Percentiles rank a stretch among this genome's conserved stretches.
phyloP scores from a whole-genome alignment of 1,140 invertebrate genomes.

The Marisa cornuarietis region DNA sequence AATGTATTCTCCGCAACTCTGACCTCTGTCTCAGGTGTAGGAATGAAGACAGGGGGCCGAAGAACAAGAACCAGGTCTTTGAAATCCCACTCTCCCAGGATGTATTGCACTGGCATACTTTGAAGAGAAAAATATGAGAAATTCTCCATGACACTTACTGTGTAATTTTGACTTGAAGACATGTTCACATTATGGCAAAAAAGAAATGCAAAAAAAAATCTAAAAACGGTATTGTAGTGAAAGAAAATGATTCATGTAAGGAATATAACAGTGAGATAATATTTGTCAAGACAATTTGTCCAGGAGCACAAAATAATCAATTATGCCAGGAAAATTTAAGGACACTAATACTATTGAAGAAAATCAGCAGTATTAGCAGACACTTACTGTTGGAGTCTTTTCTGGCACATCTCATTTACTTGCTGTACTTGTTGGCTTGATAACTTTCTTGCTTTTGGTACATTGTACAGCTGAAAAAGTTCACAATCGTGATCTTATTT shows the following conservation, averaged over 20 bases:
- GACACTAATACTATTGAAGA: too few relatives aligned
- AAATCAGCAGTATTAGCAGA: background rate
- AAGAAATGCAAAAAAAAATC: too few relatives aligned
- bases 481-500: background rate
- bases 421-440: conserved; percentile 5
- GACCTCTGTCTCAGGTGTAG: conserved; percentile 78
- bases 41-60: conserved; percentile 77
- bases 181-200: background rate
- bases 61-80: conserved; percentile 74
- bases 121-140: conserved; percentile 13
- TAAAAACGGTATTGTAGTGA: background rate
- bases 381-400: conserved; percentile 39
- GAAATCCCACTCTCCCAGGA: conserved; percentile 81
- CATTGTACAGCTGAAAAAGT: conserved; percentile 35
- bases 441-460: conserved; percentile 18
- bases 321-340: too few relatives aligned
- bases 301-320: too few relatives aligned
- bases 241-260: background rate
- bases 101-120: conserved; percentile 75
- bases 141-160: too few relatives aligned
- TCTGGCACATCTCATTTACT: conserved; percentile 39
- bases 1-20: background rate
- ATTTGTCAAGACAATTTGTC: background rate
- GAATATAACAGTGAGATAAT: background rate
- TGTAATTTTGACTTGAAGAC: background rate